A percentile compares a stretch with the other conserved stretches of the same genome.
Evolutionary conservation across 2,113 vertebrate species (phyloP).

Genomic region (Alethe diademata): DNA sequence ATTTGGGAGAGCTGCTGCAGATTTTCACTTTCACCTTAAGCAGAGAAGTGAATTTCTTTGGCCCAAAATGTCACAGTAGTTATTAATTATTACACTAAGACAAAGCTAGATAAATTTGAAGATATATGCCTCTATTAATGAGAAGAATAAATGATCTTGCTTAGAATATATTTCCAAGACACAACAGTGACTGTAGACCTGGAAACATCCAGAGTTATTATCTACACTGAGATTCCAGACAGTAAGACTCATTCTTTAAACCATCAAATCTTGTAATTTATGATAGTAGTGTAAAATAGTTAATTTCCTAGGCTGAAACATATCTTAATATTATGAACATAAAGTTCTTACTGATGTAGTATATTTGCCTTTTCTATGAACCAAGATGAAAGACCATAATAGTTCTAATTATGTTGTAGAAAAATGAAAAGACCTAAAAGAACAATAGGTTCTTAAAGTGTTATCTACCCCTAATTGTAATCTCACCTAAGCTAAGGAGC

Average conservation of each 20-base stretch:
- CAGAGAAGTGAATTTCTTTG: not conserved
- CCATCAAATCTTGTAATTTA: not conserved
- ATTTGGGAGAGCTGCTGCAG: not conserved
- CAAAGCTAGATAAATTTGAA: not conserved
- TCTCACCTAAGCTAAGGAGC: constrained; percentile 8
- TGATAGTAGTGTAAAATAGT: constrained; percentile 3
- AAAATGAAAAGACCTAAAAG: not conserved
- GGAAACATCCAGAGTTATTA: not conserved
- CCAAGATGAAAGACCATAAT: constrained; percentile 46
- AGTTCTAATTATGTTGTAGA: constrained; percentile 52
- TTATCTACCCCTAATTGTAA: constrained; percentile 7
- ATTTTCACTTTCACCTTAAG: not conserved
- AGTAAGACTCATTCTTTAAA: constrained; percentile 13
- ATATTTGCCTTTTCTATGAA: constrained; percentile 51
- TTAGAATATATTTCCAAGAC: not conserved
- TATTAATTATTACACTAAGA: not conserved
- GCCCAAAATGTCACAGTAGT: not conserved
- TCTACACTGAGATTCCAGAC: not conserved
- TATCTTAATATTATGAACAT: constrained; percentile 61
- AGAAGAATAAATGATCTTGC: not conserved
- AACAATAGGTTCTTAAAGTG: constrained; percentile 16
- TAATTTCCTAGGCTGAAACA: constrained; percentile 34
- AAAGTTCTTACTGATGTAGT: constrained; percentile 18
- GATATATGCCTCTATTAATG: not conserved
- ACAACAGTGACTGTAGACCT: not conserved